Evolutionary conservation across 2,888 invertebrate species (phyloP).

Genomic region (Brenthis hecate): DNA sequence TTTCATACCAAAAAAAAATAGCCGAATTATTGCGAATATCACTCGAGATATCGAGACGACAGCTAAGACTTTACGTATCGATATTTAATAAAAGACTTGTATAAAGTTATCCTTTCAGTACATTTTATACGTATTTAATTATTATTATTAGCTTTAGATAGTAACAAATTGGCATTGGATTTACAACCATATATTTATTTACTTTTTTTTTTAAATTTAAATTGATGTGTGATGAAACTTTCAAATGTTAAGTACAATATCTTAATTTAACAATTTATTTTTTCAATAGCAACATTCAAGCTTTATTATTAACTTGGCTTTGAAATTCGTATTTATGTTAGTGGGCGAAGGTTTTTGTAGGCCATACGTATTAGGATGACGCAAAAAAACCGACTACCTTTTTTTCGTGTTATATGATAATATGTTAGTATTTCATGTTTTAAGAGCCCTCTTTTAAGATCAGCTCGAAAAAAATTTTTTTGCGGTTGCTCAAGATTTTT

Average conservation of each 20-base stretch:
- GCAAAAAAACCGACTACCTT: no score
- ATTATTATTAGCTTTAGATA: conserved; percentile 41
- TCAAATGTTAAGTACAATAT: no score
- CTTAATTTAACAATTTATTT: not conserved
- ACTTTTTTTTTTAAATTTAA: not conserved
- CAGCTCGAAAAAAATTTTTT: no score
- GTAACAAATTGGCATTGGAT: conserved; percentile 42
- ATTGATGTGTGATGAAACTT: no score
- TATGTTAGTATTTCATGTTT: no score
- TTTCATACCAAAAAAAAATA: conserved; percentile 9
- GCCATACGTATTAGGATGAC: no score
- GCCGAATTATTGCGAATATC: conserved; percentile 20
- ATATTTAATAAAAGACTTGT: conserved; percentile 35
- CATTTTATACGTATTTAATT: conserved; percentile 39
- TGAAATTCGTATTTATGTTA: not conserved
- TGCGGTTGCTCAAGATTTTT: no score
- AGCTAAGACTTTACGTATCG: conserved; percentile 26
- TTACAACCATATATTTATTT: conserved; percentile 39
- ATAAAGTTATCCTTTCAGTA: conserved; percentile 36
- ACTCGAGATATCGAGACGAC: not conserved
- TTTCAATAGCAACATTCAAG: not conserved
- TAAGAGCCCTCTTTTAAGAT: no score
- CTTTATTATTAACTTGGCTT: not conserved
- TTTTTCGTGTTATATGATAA: no score
- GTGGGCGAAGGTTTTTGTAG: no score